Evolutionary conservation across 2,797 vertebrate species (phyloP), one percentile per base, ranked within the genome.

Genomic region (Hippocampus kuda): DNA sequence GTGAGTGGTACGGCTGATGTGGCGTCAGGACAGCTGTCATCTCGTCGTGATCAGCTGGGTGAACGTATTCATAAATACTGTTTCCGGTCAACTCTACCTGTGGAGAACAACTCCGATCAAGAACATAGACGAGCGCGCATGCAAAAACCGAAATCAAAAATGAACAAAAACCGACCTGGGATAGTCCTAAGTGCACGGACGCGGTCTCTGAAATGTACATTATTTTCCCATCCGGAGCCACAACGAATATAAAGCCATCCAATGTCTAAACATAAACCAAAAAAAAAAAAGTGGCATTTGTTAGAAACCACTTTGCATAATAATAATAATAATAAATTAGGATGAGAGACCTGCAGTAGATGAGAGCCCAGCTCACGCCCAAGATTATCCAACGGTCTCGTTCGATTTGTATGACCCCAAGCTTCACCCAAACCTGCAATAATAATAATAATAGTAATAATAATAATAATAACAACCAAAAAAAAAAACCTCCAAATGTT

Each of bases 11-110:
- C n/a, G 97, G 96, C 84, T 99, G 97, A 64, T 98, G 97, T 2
- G 96, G 95, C 0, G 97, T 98, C 66, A 99, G 91, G 46, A 99
- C 97, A 0, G 96, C 96, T 0, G 96, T 99, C 97, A 99, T 97
- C 89, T 99, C 97, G 1, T 99, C 97, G 10, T 99, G 97, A 82
- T 98, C 96, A 1, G 96, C 97, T 0, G 96, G 97, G 75, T 99
- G 97, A 76, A 98, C 96, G 72, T 99, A 98, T 67, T 99, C 97
- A 62, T 96, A 99, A 89, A 99, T 99, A 81, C 97, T 99, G 77
- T 99, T 99, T 81, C 96, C 97, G n/a, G 97, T 99, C 92, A 99
- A 91, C 89, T 99, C 97, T 93, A 99, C 96, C 97, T 99, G 94
- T 91, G 83, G 86, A 88, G 62, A 88, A 83, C 62, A 84, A 66